phyloP scores from a whole-genome alignment of 2,888 invertebrate genomes.

The Meiosimyza platycephala region DNA sequence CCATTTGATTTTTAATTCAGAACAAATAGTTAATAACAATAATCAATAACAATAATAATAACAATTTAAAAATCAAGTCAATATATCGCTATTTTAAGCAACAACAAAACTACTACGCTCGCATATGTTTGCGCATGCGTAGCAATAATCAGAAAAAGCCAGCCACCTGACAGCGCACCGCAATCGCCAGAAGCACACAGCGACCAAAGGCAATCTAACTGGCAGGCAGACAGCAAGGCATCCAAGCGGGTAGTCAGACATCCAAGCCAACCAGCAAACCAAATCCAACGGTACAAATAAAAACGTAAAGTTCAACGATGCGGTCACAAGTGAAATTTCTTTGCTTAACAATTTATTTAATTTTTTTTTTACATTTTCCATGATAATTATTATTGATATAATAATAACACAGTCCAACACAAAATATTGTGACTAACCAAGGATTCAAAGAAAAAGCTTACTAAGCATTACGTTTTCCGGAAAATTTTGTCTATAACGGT shows the following conservation, averaged over 20 bases:
- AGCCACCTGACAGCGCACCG: background rate
- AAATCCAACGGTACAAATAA: conserved; percentile 9
- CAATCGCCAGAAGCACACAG: conserved; percentile 1
- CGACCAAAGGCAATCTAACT: background rate
- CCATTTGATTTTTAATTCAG: too few relatives aligned
- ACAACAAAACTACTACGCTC: too few relatives aligned
- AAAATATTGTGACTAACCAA: too few relatives aligned
- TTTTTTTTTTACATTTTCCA: conserved; percentile 22
- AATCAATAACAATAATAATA: background rate
- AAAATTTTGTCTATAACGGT: too few relatives aligned
- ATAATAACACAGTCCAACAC: too few relatives aligned
- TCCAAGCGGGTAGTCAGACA: background rate
- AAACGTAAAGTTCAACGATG: conserved; percentile 14
- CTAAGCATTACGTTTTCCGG: too few relatives aligned
- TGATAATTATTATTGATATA: conserved; percentile 11
- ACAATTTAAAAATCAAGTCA: background rate
- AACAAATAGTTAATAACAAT: background rate
- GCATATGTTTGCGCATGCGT: conserved; percentile 11
- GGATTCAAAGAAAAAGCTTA: too few relatives aligned
- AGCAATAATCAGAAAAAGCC: background rate
- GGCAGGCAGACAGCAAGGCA: background rate
- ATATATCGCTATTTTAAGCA: too few relatives aligned
- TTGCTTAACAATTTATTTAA: conserved; percentile 2
- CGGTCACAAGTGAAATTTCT: conserved; percentile 28
- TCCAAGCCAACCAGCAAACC: background rate